Percentiles rank a stretch among this genome's conserved stretches.
These are phyloP conservation scores for Scleropages formosus DNA, from an alignment of 2,797 vertebrate genomes.

Conservation along the genomic window DNA sequence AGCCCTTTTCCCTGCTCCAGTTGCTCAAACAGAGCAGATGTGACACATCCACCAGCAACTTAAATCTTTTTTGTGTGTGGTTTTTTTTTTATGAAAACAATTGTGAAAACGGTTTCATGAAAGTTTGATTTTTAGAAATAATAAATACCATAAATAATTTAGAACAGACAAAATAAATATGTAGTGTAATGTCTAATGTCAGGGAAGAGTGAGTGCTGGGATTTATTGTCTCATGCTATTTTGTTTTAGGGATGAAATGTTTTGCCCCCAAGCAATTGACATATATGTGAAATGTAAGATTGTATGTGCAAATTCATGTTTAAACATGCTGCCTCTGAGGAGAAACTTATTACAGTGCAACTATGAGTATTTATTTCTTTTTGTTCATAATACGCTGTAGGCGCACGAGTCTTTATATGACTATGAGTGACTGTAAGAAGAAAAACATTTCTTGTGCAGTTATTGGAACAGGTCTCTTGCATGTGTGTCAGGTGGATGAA, in stretches of 20 bases:
- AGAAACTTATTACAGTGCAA: not conserved
- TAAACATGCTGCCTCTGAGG: not conserved
- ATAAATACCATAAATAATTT: slow-evolving; percentile 1
- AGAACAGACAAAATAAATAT: not conserved
- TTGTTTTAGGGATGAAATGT: not conserved
- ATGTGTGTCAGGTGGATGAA: not conserved
- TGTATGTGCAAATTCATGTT: not conserved
- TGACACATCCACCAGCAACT: not conserved
- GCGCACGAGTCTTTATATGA: no score
- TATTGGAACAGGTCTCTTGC: not conserved
- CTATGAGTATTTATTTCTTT: not conserved
- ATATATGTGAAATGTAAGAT: not conserved
- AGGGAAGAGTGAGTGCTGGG: not conserved
- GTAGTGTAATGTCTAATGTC: not conserved
- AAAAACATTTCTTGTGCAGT: not conserved
- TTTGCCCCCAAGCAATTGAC: not conserved
- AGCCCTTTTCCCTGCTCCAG: not conserved
- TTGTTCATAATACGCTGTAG: not conserved
- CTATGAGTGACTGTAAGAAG: not conserved
- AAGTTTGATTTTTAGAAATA: not conserved
- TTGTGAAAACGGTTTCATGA: no score
- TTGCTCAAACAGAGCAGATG: not conserved
- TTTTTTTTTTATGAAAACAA: no score
- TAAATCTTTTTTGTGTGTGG: no score
- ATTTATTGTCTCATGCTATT: not conserved